Base-by-base conservation (phyloP, 2,888 invertebrate genomes). In the Coelinius sp. region DNA sequence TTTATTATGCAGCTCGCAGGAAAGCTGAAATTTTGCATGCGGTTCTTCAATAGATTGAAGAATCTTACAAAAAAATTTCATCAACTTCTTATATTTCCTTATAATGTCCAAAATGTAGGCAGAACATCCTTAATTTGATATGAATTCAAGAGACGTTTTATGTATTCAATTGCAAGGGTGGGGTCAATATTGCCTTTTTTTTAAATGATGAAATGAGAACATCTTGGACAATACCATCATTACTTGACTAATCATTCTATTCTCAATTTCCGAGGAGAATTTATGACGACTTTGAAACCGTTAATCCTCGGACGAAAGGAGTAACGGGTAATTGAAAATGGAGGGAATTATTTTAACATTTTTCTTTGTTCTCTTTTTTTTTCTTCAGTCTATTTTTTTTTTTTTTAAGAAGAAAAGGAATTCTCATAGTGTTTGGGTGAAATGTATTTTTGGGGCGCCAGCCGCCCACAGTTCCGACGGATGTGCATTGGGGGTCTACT, bases 381-480 rank as follows among this genome's bases (percentile, higher is more conserved):
- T 8, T 44, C 5, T 24, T 12, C 10, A 3, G 25, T 53, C 14
- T n/a, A 3, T 17, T 59, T 20, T 62, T 38, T 22, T 62, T 35
- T 35, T 62, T 35, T 12, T 24, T 10, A 25, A 1, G 6, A 27
- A 3, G 25, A 4, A 20, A 8, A 6, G 31, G 22, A 31, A 62
- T 62, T 62, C 62, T 12, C 38, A 38, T 62, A 22, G 10, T 59
- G 35, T 38, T 38, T 31, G n/a, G 59, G 59, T 17, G 35, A 24
- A 63, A 63, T 35, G 63, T 63, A 63, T 63, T 63, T 83, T 84
- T 83, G 76, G 80, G 81, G 79, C 83, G 79, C 80, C 83, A 81
- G 80, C 78, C 82, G 82, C 79, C 83, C 83, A 81, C 74, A 82
- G 84, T 83, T 84, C 83, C 78, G 74, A 75, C 78, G 77, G 75